Percentiles rank a stretch among this genome's conserved stretches.
Evolutionary conservation across 2,797 vertebrate species (phyloP).

Genomic region (Brachymystax lenok): DNA sequence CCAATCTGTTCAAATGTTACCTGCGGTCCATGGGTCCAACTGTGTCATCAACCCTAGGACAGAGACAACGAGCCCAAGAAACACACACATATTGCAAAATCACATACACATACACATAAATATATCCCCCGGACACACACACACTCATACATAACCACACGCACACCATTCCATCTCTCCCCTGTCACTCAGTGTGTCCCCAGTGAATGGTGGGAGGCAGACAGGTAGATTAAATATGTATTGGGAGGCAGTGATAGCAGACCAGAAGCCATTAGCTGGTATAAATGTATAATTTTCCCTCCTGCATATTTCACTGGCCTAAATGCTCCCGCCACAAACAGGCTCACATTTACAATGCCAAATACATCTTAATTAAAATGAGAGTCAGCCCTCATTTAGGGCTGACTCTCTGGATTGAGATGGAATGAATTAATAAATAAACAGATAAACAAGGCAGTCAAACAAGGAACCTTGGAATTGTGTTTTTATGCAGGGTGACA

Average conservation of each 20-base stretch:
- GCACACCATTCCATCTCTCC: conserved; percentile 5
- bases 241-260: conserved; percentile 67
- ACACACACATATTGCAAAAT: not conserved
- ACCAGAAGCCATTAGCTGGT: conserved; percentile 62
- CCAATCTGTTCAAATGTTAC: conserved; percentile 50
- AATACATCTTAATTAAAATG: conserved; percentile 76
- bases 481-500: conserved; percentile 16
- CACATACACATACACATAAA: conserved; percentile 9
- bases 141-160: conserved; percentile 10
- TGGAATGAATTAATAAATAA: conserved; percentile 57
- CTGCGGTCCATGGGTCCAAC: conserved; percentile 35
- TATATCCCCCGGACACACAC: not conserved
- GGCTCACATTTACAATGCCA: conserved; percentile 63
- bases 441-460: conserved; percentile 38
- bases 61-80: not conserved
- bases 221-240: conserved; percentile 72
- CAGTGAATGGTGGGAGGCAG: conserved; percentile 37
- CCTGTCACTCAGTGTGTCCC: conserved; percentile 23
- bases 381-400: conserved; percentile 67
- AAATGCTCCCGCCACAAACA: conserved; percentile 44
- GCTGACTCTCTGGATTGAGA: conserved; percentile 41
- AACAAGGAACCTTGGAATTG: conserved; percentile 11
- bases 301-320: conserved; percentile 59
- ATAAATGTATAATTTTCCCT: conserved; percentile 68
- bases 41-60: conserved; percentile 35